Conservation (phyloP, 1,140 invertebrate genomes). For the honey bee (Apis mellifera) region DNA sequence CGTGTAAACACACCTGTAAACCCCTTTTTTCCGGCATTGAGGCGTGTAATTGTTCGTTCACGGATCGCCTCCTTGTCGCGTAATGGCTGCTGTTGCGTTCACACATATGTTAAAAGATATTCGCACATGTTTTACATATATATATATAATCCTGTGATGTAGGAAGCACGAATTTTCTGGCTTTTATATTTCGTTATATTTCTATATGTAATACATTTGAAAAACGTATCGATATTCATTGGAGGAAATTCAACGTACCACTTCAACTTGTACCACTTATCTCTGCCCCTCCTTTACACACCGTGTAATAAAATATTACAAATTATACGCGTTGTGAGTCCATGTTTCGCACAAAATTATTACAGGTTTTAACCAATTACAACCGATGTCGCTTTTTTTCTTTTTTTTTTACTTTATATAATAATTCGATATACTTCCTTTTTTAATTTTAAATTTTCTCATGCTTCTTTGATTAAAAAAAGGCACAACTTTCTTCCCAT, state of each 20-base stretch:
- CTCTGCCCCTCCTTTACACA: neutral
- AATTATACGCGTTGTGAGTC: neutral
- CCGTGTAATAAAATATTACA: neutral
- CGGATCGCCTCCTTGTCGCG: constrained; percentile 13
- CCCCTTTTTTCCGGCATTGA: constrained; percentile 34
- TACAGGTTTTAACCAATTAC: neutral
- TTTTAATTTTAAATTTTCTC: too few relatives aligned
- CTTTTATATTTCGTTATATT: neutral
- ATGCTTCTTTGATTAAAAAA: neutral
- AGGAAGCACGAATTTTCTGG: neutral
- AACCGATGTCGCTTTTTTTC: neutral
- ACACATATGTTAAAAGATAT: constrained; percentile 55
- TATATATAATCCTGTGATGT: too few relatives aligned
- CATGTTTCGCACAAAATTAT: neutral
- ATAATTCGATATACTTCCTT: too few relatives aligned
- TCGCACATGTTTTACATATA: constrained; percentile 18
- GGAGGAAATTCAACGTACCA: neutral
- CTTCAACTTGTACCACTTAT: neutral
- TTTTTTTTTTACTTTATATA: too few relatives aligned
- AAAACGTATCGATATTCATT: too few relatives aligned
- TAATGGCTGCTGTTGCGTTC: constrained; percentile 52
- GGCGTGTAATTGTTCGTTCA: constrained; percentile 50
- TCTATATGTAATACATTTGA: too few relatives aligned
- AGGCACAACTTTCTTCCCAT: too few relatives aligned
- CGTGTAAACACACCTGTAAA: constrained; percentile 70